Conservation (phyloP, 2,888 invertebrate species). For the Drosophila colorata region DNA sequence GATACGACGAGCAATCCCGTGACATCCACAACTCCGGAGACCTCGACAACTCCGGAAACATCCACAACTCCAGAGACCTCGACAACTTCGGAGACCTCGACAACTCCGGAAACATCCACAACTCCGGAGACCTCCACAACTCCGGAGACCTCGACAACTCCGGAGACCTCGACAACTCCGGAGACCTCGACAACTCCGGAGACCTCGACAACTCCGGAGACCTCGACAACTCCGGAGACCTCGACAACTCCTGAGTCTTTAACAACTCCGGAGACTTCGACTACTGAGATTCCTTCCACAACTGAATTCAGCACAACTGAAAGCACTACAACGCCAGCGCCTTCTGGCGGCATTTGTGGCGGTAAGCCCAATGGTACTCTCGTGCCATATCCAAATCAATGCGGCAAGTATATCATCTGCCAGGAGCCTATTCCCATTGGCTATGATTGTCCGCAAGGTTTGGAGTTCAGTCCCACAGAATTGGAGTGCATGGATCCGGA, state of each 20-base stretch:
- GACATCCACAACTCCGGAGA: background rate
- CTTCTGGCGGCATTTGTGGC: slow-evolving; percentile 65
- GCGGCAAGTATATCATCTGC: slow-evolving; percentile 73
- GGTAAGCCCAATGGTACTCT: slow-evolving; percentile 40
- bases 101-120: slow-evolving; percentile 4
- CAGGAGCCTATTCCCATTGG: slow-evolving; percentile 82
- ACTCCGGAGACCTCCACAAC: slow-evolving; percentile 1
- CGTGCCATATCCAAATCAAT: slow-evolving; percentile 76
- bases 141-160: no score
- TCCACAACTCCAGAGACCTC: slow-evolving; percentile 9
- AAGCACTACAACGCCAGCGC: slow-evolving; percentile 28
- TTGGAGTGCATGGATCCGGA: slow-evolving; percentile 70
- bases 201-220: slow-evolving; percentile 5
- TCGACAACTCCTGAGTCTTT: background rate
- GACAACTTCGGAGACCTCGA: no score
- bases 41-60: background rate
- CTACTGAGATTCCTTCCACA: background rate
- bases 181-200: background rate
- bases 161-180: background rate
- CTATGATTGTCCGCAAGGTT: slow-evolving; percentile 87
- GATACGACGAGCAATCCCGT: slow-evolving; percentile 2
- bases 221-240: background rate
- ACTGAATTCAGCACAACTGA: slow-evolving; percentile 17
- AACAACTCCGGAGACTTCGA: no score
- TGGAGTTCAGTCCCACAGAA: slow-evolving; percentile 84